Percentiles rank a stretch among this genome's conserved stretches.
Conservation (phyloP, 2,888 invertebrate species). For the Petrophora chlorosata region DNA sequence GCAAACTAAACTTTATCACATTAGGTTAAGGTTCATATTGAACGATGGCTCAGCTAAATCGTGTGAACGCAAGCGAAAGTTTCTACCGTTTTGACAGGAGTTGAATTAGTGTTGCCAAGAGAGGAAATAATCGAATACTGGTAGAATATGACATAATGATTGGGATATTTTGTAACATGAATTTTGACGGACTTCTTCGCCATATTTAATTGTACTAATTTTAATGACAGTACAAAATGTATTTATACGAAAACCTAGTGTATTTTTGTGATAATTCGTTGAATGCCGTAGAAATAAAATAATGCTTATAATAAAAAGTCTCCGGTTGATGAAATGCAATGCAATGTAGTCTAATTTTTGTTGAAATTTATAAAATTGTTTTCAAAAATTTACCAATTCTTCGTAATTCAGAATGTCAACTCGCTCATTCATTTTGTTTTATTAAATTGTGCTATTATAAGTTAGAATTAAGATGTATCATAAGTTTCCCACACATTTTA, state of each 20-base stretch:
- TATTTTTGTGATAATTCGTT: constrained; percentile 24
- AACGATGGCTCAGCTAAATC: constrained; percentile 7
- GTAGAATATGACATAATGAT: constrained; percentile 41
- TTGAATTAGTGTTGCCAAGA: constrained; percentile 14
- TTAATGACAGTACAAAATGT: constrained; percentile 69
- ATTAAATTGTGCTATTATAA: constrained; percentile 4
- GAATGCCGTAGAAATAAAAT: background rate
- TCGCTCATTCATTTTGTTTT: background rate
- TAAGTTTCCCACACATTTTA: constrained; percentile 13
- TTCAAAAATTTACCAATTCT: no score
- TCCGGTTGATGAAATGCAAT: background rate
- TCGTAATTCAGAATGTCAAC: no score
- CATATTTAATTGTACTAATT: constrained; percentile 55
- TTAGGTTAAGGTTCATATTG: constrained; percentile 13
- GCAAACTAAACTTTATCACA: constrained; percentile 12
- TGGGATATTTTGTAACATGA: constrained; percentile 54
- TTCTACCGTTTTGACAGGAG: constrained; percentile 12
- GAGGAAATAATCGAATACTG: constrained; percentile 42
- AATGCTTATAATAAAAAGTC: background rate
- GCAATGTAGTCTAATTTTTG: background rate
- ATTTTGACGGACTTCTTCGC: constrained; percentile 43
- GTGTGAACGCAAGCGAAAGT: constrained; percentile 10
- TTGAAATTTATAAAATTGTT: background rate
- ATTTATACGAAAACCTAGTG: constrained; percentile 31
- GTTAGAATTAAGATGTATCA: constrained; percentile 4